Evolutionary conservation across 1,140 invertebrate species (phyloP).

Genomic region (Heliothis subflexa): DNA sequence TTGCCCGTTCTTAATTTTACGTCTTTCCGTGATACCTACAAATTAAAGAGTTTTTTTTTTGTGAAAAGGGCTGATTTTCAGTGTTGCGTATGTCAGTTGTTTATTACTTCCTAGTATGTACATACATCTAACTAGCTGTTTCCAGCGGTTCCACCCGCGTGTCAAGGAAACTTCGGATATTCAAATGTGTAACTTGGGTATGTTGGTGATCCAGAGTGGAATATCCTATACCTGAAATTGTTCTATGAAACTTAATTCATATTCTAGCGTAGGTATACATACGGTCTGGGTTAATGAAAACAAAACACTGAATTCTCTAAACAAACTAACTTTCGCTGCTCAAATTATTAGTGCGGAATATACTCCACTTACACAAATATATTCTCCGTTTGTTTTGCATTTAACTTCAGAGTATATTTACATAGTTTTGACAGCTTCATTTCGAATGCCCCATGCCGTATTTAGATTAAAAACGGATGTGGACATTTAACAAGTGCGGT

Average conservation of each 20-base stretch:
- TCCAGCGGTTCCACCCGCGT: too few species aligned
- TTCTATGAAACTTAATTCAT: too few species aligned
- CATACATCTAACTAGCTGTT: too few species aligned
- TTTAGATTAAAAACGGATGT: constrained; percentile 15
- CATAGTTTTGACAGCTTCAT: not conserved
- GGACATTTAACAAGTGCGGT: constrained; percentile 1
- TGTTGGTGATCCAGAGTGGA: too few species aligned
- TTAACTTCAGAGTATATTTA: constrained; percentile 1
- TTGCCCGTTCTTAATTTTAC: not conserved
- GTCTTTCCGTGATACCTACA: not conserved
- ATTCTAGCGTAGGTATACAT: too few species aligned
- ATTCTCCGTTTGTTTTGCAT: not conserved
- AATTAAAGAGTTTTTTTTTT: too few species aligned
- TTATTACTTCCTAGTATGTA: too few species aligned
- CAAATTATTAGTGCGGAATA: not conserved
- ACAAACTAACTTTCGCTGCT: not conserved
- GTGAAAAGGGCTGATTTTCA: too few species aligned
- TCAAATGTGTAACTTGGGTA: too few species aligned
- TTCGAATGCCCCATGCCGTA: not conserved
- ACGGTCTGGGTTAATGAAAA: too few species aligned
- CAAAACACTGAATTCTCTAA: not conserved
- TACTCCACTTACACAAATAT: not conserved
- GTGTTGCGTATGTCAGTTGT: not conserved
- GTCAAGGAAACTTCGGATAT: too few species aligned
- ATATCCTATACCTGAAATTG: too few species aligned